Evolutionary conservation across 2,797 vertebrate species (phyloP).

Genomic region (Diglossa cyanea): DNA sequence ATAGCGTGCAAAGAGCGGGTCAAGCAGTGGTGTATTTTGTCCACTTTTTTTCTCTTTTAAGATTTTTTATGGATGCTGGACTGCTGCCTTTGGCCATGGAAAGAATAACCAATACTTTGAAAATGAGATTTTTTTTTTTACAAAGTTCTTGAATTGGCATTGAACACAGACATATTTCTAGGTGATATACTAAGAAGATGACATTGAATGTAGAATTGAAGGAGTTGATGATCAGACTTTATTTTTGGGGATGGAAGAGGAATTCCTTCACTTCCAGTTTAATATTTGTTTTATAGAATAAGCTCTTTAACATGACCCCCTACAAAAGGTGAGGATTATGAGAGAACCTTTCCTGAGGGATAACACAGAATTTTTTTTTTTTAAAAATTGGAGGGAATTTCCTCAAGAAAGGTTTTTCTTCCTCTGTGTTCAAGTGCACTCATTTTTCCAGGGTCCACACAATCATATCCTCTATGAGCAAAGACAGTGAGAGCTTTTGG

Average conservation of each 20-base stretch:
- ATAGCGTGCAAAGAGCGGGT: background rate
- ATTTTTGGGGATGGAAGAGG: background rate
- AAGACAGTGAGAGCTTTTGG: background rate
- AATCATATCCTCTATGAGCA: background rate
- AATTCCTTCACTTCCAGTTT: background rate
- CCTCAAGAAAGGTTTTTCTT: background rate
- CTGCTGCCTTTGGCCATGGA: background rate
- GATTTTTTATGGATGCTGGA: background rate
- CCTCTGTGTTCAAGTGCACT: background rate
- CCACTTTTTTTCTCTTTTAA: background rate
- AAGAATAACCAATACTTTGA: background rate
- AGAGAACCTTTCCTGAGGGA: background rate
- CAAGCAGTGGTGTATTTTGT: background rate
- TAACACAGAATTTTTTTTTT: background rate
- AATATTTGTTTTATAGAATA: background rate
- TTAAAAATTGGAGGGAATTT: background rate
- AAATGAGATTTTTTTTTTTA: background rate
- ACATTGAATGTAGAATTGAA: background rate
- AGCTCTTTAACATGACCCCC: background rate
- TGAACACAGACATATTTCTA: background rate
- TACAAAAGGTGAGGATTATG: background rate
- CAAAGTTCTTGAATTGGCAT: background rate
- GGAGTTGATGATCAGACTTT: background rate
- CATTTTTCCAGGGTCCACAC: background rate
- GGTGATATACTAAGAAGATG: background rate